These are phyloP conservation scores for Drosophila putrida DNA, from an alignment of 2,888 invertebrate species.

Conservation along the genomic window DNA sequence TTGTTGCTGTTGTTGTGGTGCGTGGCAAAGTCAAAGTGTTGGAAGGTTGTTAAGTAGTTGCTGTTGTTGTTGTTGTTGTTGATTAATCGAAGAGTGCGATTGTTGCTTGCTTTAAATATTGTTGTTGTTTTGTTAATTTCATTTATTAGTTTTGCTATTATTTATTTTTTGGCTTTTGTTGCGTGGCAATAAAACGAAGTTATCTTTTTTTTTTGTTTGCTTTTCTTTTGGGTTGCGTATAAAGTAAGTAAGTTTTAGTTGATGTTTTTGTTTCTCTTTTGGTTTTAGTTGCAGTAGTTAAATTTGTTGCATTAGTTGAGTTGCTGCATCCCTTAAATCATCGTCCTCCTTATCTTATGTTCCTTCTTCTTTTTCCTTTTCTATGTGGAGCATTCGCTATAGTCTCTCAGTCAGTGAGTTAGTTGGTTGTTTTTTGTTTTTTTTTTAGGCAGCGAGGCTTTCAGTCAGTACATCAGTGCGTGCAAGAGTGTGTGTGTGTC, in stretches of 20 bases:
- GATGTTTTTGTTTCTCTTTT: constrained; percentile 26
- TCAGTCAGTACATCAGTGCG: constrained; percentile 79
- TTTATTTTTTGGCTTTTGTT: constrained; percentile 35
- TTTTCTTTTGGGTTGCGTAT: constrained; percentile 57
- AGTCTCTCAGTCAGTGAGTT: constrained; percentile 79
- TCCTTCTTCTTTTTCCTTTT: constrained; percentile 22
- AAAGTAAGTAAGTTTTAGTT: constrained; percentile 69
- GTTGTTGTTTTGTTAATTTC: constrained; percentile 31
- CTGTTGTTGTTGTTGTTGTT: constrained; percentile 7
- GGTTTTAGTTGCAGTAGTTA: constrained; percentile 50
- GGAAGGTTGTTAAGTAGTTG: constrained; percentile 44
- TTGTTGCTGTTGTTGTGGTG: constrained; percentile 33
- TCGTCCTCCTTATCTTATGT: background rate
- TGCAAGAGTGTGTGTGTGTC: constrained; percentile 20
- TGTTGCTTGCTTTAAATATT: constrained; percentile 29
- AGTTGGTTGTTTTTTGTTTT: constrained; percentile 50
- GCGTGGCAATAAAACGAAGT: constrained; percentile 49
- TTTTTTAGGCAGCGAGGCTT: constrained; percentile 75
- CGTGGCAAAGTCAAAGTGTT: constrained; percentile 45
- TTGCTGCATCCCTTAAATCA: constrained; percentile 13
- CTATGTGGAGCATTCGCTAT: constrained; percentile 33
- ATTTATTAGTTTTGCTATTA: constrained; percentile 34
- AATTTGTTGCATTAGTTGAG: constrained; percentile 37
- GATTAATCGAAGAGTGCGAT: constrained; percentile 46
- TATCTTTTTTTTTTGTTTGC: constrained; percentile 12